phyloP scores from a whole-genome alignment of 2,113 vertebrate species.

The Ceyx cyanopectus region DNA sequence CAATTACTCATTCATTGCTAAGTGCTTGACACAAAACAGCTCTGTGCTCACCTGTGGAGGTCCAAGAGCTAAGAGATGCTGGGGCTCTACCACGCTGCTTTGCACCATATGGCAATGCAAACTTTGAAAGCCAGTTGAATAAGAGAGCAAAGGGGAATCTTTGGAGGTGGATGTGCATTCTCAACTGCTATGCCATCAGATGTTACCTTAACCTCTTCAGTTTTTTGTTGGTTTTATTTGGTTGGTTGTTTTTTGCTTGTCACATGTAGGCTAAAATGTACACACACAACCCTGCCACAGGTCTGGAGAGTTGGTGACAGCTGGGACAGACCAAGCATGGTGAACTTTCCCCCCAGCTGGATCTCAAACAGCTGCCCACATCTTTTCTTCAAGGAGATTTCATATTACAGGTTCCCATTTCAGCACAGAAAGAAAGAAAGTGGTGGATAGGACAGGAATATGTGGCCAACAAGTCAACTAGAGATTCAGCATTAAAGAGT shows the following conservation, averaged over 20 bases:
- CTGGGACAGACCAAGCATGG: accelerated
- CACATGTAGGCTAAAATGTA: not conserved
- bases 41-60: not conserved
- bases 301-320: not conserved
- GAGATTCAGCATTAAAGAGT: not conserved
- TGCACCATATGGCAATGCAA: not conserved
- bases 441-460: not conserved
- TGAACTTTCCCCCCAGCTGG: not conserved
- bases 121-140: not conserved
- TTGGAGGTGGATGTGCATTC: not conserved
- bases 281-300: not conserved
- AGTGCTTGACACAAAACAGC: not conserved
- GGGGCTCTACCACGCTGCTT: not conserved
- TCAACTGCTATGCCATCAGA: not conserved
- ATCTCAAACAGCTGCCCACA: not conserved
- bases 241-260: not conserved
- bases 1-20: not conserved
- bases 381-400: not conserved
- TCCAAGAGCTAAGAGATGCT: not conserved
- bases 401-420: not conserved
- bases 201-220: not conserved
- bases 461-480: not conserved
- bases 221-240: no score
- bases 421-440: not conserved
- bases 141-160: not conserved